These are phyloP conservation scores for Cryptocheilus praepositus DNA, from an alignment of 2,888 invertebrate genomes.

Conservation along the genomic window DNA sequence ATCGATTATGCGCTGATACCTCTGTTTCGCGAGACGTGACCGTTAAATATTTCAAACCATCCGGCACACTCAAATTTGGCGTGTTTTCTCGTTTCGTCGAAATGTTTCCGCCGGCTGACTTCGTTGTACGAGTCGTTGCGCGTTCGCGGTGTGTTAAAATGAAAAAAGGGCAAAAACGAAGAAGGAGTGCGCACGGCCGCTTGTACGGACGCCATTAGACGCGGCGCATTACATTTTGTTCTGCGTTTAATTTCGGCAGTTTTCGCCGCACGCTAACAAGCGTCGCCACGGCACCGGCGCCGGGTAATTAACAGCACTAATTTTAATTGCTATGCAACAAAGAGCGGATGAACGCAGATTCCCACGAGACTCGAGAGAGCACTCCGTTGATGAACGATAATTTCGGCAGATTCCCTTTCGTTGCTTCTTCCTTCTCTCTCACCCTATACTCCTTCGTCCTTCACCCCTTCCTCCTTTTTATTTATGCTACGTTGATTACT, in stretches of 20 bases:
- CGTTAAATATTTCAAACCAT: constrained; percentile 6
- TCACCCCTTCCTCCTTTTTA: constrained; percentile 19
- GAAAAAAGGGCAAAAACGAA: background rate
- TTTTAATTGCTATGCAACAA: constrained; percentile 73
- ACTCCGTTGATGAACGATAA: constrained; percentile 69
- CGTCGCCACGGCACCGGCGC: constrained; percentile 40
- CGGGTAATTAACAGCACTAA: constrained; percentile 73
- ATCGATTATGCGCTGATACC: no score
- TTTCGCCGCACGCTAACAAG: constrained; percentile 66
- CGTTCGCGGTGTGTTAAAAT: background rate
- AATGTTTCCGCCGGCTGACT: background rate
- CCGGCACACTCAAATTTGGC: constrained; percentile 15
- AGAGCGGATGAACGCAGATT: constrained; percentile 69
- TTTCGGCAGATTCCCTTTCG: constrained; percentile 57
- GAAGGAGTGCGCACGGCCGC: constrained; percentile 2
- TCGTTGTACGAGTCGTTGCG: background rate
- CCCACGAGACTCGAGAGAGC: constrained; percentile 62
- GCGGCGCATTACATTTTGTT: constrained; percentile 65
- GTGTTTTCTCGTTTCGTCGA: background rate
- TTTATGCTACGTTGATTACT: constrained; percentile 32
- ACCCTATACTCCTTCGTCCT: constrained; percentile 1
- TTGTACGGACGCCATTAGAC: constrained; percentile 56
- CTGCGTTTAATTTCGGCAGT: constrained; percentile 67
- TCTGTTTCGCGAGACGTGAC: background rate
- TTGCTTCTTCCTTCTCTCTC: constrained; percentile 23